Evolutionary conservation across 2,888 invertebrate genomes (phyloP).

Genomic region (Troides oblongomaculatus): DNA sequence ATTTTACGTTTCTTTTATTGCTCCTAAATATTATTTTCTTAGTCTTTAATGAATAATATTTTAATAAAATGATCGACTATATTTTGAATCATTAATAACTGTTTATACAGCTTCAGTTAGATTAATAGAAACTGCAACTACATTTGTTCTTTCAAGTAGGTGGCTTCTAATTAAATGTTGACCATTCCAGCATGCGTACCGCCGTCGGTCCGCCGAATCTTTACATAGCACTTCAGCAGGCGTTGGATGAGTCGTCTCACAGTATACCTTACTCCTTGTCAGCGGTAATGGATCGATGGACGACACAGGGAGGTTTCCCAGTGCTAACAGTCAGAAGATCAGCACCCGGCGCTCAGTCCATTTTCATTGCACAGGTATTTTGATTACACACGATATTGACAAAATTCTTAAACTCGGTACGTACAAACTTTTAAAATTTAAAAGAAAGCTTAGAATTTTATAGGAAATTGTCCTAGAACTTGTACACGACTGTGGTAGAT

Average conservation of each 20-base stretch:
- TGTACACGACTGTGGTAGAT: no score
- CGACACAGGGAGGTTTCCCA: constrained; percentile 87
- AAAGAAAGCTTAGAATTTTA: no score
- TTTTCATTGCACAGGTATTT: constrained; percentile 61
- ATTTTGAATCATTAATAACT: no score
- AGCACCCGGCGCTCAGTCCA: constrained; percentile 54
- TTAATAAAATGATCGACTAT: no score
- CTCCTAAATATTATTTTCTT: no score
- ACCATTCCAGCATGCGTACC: constrained; percentile 48
- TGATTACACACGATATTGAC: neutral
- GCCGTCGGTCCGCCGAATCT: constrained; percentile 56
- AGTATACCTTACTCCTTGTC: constrained; percentile 68
- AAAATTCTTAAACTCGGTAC: no score
- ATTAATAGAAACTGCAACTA: no score
- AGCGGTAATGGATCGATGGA: constrained; percentile 86
- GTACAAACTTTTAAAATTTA: no score
- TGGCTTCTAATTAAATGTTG: neutral
- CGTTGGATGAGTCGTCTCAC: constrained; percentile 47
- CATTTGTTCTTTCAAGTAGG: neutral
- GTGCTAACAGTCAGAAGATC: constrained; percentile 81
- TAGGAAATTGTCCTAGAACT: no score
- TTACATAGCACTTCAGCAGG: constrained; percentile 53
- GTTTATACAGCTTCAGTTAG: no score
- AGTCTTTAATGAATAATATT: no score
- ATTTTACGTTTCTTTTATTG: no score